Conservation (phyloP, 64 coral and sea anemone genomes). For the Montipora capricornis region DNA sequence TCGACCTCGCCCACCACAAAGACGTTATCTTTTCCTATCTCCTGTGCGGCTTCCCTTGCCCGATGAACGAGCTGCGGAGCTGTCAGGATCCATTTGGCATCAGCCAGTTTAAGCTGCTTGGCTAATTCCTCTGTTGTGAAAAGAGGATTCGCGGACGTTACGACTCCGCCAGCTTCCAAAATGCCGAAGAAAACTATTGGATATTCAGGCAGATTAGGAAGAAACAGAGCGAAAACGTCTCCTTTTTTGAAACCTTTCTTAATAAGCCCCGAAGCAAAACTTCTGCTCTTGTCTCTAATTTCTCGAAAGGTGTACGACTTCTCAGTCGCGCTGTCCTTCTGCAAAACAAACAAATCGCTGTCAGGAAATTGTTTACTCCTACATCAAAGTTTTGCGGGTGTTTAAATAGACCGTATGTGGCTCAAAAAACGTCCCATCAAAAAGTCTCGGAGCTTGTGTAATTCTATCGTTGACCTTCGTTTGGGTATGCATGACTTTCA, state of each 20-base stretch:
- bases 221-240: conserved; percentile 67
- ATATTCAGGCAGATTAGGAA: conserved; percentile 80
- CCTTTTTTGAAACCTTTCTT: conserved; percentile 73
- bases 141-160: conserved; percentile 71
- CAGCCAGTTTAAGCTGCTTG: conserved; percentile 46
- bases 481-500: no score
- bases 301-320: conserved; percentile 62
- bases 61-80: conserved; percentile 57
- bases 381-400: not conserved
- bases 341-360: not conserved
- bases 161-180: conserved; percentile 55
- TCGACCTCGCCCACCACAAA: conserved; percentile 75
- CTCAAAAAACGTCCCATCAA: no score
- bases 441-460: no score
- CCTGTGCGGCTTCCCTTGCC: conserved; percentile 46
- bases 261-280: conserved; percentile 54
- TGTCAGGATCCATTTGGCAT: conserved; percentile 69
- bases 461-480: no score
- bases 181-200: conserved; percentile 70
- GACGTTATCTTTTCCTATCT: conserved; percentile 26
- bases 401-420: not conserved
- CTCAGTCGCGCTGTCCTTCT: conserved; percentile 56
- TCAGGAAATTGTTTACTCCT: not conserved
- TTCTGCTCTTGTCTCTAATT: conserved; percentile 52
- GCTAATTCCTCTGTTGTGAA: conserved; percentile 76